A percentile compares a stretch with the other conserved stretches of the same genome.
Evolutionary conservation across 2,888 invertebrate genomes (phyloP).

Genomic region (Heliconius aoede): DNA sequence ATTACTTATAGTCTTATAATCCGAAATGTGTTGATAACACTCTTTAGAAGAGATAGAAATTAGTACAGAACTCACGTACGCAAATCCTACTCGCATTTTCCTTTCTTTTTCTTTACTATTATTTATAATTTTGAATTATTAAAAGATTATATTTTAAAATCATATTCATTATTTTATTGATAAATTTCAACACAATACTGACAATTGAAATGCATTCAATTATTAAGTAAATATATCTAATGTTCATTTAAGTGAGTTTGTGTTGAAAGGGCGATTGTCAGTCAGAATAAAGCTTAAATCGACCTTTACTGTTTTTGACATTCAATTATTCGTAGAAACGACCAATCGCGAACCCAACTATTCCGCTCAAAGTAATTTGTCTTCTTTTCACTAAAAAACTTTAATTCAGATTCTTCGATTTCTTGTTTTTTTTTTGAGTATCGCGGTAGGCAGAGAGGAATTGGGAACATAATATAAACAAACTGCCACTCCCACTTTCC

Average conservation of each 20-base stretch:
- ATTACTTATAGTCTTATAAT: neutral
- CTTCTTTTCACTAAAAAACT: conserved; percentile 20
- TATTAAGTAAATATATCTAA: neutral
- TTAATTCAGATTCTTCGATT: conserved; percentile 11
- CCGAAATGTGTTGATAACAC: neutral
- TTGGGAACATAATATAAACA: too few species aligned
- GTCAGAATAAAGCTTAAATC: conserved; percentile 20
- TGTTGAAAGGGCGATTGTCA: conserved; percentile 6
- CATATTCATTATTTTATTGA: too few species aligned
- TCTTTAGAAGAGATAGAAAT: too few species aligned
- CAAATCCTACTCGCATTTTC: too few species aligned
- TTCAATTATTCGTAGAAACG: conserved; percentile 26
- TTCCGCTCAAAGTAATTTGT: conserved; percentile 26
- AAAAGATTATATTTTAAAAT: too few species aligned
- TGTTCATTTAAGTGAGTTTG: neutral
- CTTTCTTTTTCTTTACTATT: too few species aligned
- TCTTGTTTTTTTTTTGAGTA: too few species aligned
- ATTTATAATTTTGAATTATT: too few species aligned
- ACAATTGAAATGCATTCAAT: too few species aligned
- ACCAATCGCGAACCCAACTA: conserved; percentile 30
- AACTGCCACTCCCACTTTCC: too few species aligned
- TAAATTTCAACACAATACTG: neutral
- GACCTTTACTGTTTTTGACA: conserved; percentile 21
- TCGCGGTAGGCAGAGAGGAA: too few species aligned
- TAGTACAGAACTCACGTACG: too few species aligned